Percentiles rank a stretch among this genome's conserved stretches.
Conservation (phyloP, 64 coral and sea anemone species). For the Montipora foliosa region DNA sequence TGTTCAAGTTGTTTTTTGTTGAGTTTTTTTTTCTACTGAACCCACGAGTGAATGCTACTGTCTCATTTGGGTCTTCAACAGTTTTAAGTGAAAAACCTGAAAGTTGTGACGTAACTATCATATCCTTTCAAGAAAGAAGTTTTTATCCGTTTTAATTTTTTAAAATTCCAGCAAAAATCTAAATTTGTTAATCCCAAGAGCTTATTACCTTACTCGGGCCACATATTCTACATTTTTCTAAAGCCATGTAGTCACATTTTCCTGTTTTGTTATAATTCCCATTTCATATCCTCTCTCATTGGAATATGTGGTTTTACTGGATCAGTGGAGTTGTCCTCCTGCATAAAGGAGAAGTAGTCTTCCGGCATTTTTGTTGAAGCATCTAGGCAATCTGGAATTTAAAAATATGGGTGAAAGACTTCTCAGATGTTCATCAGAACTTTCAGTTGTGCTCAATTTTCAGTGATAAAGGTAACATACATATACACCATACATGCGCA, state of each 20-base stretch:
- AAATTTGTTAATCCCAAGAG: too few relatives aligned
- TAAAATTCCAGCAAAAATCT: too few relatives aligned
- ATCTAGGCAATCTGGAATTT: conserved; percentile 44
- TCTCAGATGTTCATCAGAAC: not conserved
- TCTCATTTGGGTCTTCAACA: too few relatives aligned
- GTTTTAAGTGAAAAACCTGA: too few relatives aligned
- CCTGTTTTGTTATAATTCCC: conserved; percentile 7
- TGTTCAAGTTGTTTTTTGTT: too few relatives aligned
- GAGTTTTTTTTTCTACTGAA: too few relatives aligned
- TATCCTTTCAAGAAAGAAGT: too few relatives aligned
- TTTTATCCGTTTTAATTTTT: too few relatives aligned
- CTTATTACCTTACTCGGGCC: too few relatives aligned
- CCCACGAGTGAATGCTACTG: too few relatives aligned
- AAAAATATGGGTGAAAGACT: not conserved
- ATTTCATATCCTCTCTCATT: conserved; percentile 8
- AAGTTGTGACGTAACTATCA: too few relatives aligned
- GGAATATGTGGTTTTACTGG: conserved; percentile 1
- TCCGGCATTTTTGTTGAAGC: conserved; percentile 59
- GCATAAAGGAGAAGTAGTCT: conserved; percentile 52
- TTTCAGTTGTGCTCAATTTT: not conserved
- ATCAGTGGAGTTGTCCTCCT: not conserved
- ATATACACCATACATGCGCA: too few relatives aligned
- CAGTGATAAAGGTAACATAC: not conserved
- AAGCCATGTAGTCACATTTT: not conserved
- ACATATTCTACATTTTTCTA: not conserved